These are phyloP conservation scores for Threskiornis aethiopicus DNA, from an alignment of 2,797 vertebrate genomes.

Conservation along the genomic window DNA sequence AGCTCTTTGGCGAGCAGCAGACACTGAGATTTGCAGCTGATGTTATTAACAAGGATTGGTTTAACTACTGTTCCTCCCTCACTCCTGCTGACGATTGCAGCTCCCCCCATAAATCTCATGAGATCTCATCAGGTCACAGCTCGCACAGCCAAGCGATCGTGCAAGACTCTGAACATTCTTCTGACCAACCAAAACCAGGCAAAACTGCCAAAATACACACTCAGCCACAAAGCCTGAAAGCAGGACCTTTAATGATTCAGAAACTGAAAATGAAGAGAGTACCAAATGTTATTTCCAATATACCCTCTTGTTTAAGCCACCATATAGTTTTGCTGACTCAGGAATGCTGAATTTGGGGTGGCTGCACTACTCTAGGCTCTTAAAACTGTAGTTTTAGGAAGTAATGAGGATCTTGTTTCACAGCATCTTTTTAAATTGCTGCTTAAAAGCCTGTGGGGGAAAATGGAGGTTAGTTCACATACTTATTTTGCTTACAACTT, in stretches of 20 bases:
- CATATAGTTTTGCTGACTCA: not conserved
- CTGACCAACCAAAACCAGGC: not conserved
- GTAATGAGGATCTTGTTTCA: not conserved
- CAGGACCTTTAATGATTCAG: not conserved
- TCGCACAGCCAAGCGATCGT: not conserved
- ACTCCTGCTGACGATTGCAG: not conserved
- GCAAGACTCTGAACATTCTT: not conserved
- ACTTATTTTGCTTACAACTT: not conserved
- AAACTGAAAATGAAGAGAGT: not conserved
- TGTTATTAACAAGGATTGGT: not conserved
- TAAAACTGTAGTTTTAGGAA: not conserved
- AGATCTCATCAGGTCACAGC: not conserved
- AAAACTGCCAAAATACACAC: not conserved
- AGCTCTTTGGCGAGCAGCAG: not conserved
- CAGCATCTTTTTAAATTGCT: not conserved
- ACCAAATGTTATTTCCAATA: not conserved
- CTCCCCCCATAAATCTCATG: not conserved
- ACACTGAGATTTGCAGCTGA: not conserved
- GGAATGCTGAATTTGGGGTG: not conserved
- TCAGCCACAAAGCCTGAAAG: not conserved
- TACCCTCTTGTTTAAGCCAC: not conserved
- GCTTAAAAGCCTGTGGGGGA: not conserved
- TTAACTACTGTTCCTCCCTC: not conserved
- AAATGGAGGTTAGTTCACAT: not conserved
- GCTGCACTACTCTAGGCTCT: not conserved